A percentile compares a stretch with the other conserved stretches of the same genome.
These are phyloP conservation scores for Cephalopterus ornatus DNA, from an alignment of 2,113 vertebrate genomes.

Conservation along the genomic window DNA sequence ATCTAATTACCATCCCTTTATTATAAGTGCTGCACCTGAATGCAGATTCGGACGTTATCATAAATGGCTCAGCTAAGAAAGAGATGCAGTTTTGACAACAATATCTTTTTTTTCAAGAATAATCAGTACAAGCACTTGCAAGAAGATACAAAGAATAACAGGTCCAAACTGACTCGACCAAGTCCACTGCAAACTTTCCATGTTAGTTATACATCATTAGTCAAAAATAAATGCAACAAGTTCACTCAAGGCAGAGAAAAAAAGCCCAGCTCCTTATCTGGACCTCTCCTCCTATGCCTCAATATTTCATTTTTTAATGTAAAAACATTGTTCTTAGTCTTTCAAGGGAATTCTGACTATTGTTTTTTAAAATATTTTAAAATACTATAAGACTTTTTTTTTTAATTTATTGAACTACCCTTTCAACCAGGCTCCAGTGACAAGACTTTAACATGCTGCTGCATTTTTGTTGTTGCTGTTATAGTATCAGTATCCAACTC, in stretches of 20 bases:
- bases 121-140: constrained; percentile 49
- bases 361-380: background rate
- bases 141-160: constrained; percentile 32
- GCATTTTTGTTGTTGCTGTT: background rate
- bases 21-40: constrained; percentile 41
- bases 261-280: background rate
- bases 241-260: background rate
- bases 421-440: background rate
- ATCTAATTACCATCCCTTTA: constrained; percentile 34
- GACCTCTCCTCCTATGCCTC: background rate
- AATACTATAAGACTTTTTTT: background rate
- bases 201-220: background rate
- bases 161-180: constrained; percentile 22
- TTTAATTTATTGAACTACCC: background rate
- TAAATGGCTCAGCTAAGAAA: constrained; percentile 31
- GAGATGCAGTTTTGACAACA: constrained; percentile 61
- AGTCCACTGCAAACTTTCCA: background rate
- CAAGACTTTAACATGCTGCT: background rate
- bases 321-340: background rate
- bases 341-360: background rate
- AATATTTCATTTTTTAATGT: background rate
- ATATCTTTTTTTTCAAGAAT: constrained; percentile 10
- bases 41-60: constrained; percentile 38
- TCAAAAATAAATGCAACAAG: background rate
- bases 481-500: background rate